These are phyloP conservation scores for Frieseomelitta varia DNA, from an alignment of 1,140 invertebrate genomes.

Conservation along the genomic window DNA sequence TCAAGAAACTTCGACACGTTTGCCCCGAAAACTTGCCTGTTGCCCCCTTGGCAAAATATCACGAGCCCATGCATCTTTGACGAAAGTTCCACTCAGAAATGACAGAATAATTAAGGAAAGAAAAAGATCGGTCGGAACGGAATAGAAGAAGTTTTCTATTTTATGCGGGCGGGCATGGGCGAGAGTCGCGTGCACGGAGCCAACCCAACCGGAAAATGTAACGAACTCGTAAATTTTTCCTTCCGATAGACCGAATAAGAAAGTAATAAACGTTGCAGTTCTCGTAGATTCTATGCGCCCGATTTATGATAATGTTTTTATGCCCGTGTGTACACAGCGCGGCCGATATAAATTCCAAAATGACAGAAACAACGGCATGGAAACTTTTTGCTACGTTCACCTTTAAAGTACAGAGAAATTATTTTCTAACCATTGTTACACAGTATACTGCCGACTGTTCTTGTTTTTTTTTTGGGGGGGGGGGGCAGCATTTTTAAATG, in stretches of 20 bases:
- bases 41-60: conserved; percentile 1
- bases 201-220: background rate
- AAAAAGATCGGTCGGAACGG: background rate
- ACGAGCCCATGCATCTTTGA: background rate
- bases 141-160: background rate
- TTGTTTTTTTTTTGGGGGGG: no score
- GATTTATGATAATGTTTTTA: conserved; percentile 32
- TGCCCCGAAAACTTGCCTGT: background rate
- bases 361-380: background rate
- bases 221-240: conserved; percentile 22
- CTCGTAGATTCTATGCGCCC: background rate
- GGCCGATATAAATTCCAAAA: conserved; percentile 16
- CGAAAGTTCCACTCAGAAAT: conserved; percentile 1
- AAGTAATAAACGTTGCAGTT: conserved; percentile 14
- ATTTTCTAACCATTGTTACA: conserved; percentile 15
- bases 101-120: conserved; percentile 5
- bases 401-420: conserved; percentile 9
- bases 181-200: background rate
- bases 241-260: conserved; percentile 25
- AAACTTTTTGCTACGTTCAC: background rate
- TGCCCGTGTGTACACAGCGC: background rate
- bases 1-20: background rate
- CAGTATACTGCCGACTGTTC: no score
- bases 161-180: no score
- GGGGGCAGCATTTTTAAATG: no score